Percentiles rank a stretch among this genome's conserved stretches.
Evolutionary conservation across 2,888 invertebrate species (phyloP).

Genomic region (Autographa pulchrina): DNA sequence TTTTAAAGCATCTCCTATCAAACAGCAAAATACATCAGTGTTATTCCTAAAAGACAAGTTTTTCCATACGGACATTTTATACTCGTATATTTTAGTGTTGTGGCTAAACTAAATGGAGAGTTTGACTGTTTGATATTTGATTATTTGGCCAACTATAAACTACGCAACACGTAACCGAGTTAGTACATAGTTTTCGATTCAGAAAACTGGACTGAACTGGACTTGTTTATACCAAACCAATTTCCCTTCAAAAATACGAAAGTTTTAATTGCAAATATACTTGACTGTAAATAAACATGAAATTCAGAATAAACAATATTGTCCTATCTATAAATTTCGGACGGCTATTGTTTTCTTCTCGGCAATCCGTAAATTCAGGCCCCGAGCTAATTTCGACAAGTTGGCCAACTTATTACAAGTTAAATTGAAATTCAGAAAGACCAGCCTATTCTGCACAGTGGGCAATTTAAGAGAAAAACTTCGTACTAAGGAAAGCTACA

Average conservation of each 20-base stretch:
- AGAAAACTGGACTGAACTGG: not conserved
- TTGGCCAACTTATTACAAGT: conserved; percentile 81
- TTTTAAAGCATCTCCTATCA: not conserved
- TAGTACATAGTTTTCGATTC: not conserved
- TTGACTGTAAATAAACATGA: conserved; percentile 8
- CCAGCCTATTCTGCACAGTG: conserved; percentile 64
- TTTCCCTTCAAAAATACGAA: not conserved
- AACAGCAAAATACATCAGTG: no score
- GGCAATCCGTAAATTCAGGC: conserved; percentile 64
- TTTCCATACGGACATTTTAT: not conserved
- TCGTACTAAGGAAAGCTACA: conserved; percentile 54
- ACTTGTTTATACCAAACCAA: not conserved
- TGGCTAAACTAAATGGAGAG: not conserved
- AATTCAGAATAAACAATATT: conserved; percentile 34
- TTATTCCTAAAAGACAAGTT: no score
- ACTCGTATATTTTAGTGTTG: not conserved
- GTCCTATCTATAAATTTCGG: conserved; percentile 48
- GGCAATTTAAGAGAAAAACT: conserved; percentile 65
- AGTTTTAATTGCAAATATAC: not conserved
- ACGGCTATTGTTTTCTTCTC: conserved; percentile 54
- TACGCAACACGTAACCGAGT: not conserved
- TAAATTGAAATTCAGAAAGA: conserved; percentile 83
- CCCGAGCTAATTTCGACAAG: conserved; percentile 76
- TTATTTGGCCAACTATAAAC: not conserved
- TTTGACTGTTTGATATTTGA: not conserved